A percentile compares a stretch with the other conserved stretches of the same genome.
Evolutionary conservation across 2,888 invertebrate species (phyloP).

Genomic region (Polydesmus complanatus): DNA sequence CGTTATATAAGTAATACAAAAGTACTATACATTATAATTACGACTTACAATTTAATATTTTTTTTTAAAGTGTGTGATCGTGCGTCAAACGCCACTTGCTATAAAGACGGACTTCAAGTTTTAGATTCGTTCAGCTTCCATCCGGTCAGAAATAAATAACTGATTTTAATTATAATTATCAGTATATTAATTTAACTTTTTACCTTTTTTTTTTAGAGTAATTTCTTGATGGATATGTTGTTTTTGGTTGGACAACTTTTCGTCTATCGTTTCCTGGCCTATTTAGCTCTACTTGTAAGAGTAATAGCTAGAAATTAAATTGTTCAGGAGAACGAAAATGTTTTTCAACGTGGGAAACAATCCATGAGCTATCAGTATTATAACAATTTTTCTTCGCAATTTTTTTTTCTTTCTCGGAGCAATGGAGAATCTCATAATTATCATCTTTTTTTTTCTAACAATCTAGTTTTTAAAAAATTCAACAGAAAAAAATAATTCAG

Average conservation of each 20-base stretch:
- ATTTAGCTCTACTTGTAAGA: constrained; percentile 10
- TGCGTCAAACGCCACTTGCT: constrained; percentile 7
- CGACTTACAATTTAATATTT: background rate
- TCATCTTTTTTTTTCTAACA: too few species aligned
- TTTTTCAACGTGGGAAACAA: too few species aligned
- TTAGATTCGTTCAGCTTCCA: constrained; percentile 7
- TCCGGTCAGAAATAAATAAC: too few species aligned
- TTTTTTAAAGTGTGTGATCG: constrained; percentile 11
- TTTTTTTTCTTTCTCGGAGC: too few species aligned
- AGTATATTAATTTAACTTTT: background rate
- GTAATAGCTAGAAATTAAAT: constrained; percentile 6
- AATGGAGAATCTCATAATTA: too few species aligned
- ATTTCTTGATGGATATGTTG: constrained; percentile 7
- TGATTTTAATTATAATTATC: background rate
- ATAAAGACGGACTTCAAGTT: constrained; percentile 4
- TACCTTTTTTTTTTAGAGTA: background rate
- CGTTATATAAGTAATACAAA: constrained; percentile 22
- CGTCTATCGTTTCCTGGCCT: constrained; percentile 8
- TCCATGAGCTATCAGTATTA: too few species aligned
- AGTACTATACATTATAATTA: too few species aligned
- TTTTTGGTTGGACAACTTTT: constrained; percentile 3
- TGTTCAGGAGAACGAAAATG: too few species aligned
- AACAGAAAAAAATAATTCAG: too few species aligned
- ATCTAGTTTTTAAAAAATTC: too few species aligned
- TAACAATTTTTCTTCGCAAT: too few species aligned